Evolutionary conservation across 1,140 invertebrate species (phyloP).

Genomic region (Ceratosolen fusciceps): DNA sequence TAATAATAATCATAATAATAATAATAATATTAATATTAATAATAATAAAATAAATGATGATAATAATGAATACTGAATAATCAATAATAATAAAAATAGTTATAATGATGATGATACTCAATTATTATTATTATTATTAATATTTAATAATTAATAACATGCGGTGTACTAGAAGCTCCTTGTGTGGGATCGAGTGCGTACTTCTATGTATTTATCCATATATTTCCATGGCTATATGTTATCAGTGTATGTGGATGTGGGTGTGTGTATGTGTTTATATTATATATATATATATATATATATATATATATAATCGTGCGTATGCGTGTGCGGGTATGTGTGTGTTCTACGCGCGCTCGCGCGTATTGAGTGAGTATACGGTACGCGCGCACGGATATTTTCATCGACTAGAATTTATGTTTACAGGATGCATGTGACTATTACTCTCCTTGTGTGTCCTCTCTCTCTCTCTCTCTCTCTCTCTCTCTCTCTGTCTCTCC

Average conservation of each 20-base stretch:
- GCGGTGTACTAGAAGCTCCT: conserved; percentile 55
- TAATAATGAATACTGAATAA: conserved; percentile 45
- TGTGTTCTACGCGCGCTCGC: too few species aligned
- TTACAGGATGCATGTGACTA: conserved; percentile 68
- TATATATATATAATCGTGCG: too few species aligned
- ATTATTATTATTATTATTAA: conserved; percentile 44
- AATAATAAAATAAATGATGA: too few species aligned
- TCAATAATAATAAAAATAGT: conserved; percentile 51
- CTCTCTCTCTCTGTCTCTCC: neutral
- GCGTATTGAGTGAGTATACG: conserved; percentile 27
- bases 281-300: too few species aligned
- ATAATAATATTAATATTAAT: too few species aligned
- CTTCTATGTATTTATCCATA: too few species aligned
- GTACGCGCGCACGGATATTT: conserved; percentile 61
- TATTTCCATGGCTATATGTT: too few species aligned
- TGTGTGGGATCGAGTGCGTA: too few species aligned
- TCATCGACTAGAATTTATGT: conserved; percentile 71
- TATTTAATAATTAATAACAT: conserved; percentile 56
- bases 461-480: neutral
- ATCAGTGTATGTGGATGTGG: too few species aligned
- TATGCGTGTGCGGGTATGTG: too few species aligned
- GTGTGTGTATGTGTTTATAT: too few species aligned
- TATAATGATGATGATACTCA: conserved; percentile 56
- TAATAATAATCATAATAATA: conserved; percentile 55
- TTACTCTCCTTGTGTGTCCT: conserved; percentile 55